Evolutionary conservation across 2,797 vertebrate species (phyloP).

Genomic region (Bufotes viridis): DNA sequence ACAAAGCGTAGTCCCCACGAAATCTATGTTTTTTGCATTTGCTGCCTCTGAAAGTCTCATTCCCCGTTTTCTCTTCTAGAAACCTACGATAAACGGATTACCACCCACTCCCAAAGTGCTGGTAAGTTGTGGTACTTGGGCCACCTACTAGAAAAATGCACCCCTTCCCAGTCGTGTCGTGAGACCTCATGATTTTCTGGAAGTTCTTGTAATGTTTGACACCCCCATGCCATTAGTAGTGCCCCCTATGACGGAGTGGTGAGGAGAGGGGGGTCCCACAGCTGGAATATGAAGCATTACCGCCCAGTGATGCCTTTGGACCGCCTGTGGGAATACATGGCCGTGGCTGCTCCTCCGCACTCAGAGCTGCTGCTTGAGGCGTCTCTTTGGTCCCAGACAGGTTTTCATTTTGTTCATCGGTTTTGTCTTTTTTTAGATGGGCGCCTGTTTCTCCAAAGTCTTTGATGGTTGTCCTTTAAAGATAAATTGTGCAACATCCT

Average conservation of each 20-base stretch:
- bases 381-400: no score
- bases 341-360: no score
- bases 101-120: constrained; percentile 97
- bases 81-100: constrained; percentile 93
- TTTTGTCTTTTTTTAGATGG: constrained; percentile 83
- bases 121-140: constrained; percentile 77
- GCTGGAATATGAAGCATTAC: no score
- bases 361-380: neutral
- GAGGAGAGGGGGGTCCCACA: neutral
- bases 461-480: constrained; percentile 98
- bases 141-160: no score
- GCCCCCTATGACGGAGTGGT: neutral
- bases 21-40: neutral
- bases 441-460: constrained; percentile 98
- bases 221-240: no score
- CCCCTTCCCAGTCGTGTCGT: no score
- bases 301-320: no score
- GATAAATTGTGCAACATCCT: constrained; percentile 97
- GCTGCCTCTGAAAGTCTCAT: neutral
- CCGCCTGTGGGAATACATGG: no score
- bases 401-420: neutral
- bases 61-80: constrained; percentile 74
- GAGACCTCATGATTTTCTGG: no score
- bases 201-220: no score
- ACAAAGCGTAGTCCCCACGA: neutral